Percentiles rank a stretch among this genome's conserved stretches.
phyloP scores from a whole-genome alignment of 2,797 vertebrate species.

The Australoheros facetus region DNA sequence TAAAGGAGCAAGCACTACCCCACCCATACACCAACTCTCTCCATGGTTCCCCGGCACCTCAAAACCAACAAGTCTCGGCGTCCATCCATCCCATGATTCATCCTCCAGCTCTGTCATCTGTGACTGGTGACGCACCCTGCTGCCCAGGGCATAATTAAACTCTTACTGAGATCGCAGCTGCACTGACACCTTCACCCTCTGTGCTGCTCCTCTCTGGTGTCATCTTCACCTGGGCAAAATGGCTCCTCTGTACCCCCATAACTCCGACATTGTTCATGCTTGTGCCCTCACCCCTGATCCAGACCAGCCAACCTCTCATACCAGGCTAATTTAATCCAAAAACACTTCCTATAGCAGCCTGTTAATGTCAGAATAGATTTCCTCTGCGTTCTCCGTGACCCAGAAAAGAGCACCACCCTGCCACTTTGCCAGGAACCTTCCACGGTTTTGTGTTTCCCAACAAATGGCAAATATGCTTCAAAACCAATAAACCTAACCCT shows the following conservation, averaged over 20 bases:
- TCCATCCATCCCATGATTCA: conserved; percentile 66
- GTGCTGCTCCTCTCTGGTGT: conserved; percentile 28
- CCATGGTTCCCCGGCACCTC: conserved; percentile 41
- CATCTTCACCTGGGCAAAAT: conserved; percentile 40
- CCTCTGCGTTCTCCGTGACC: conserved; percentile 78
- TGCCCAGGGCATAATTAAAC: conserved; percentile 56
- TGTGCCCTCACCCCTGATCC: conserved; percentile 49
- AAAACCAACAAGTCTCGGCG: conserved; percentile 55
- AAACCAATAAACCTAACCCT: conserved; percentile 83
- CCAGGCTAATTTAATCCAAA: conserved; percentile 85
- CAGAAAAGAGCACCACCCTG: conserved; percentile 83
- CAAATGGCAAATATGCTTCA: conserved; percentile 83
- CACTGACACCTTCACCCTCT: conserved; percentile 27
- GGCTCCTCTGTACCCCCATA: conserved; percentile 15
- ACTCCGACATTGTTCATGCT: conserved; percentile 31
- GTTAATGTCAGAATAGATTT: conserved; percentile 86
- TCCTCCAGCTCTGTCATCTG: conserved; percentile 62
- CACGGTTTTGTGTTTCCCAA: conserved; percentile 83
- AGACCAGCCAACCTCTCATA: conserved; percentile 57
- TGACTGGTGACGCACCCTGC: conserved; percentile 56
- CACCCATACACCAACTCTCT: conserved; percentile 48
- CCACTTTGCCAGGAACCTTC: conserved; percentile 83
- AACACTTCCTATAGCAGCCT: conserved; percentile 87
- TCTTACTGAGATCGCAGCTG: conserved; percentile 55
- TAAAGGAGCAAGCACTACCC: conserved; percentile 49